phyloP scores from a whole-genome alignment of 2,113 vertebrate species.

The Propithecus coquereli region DNA sequence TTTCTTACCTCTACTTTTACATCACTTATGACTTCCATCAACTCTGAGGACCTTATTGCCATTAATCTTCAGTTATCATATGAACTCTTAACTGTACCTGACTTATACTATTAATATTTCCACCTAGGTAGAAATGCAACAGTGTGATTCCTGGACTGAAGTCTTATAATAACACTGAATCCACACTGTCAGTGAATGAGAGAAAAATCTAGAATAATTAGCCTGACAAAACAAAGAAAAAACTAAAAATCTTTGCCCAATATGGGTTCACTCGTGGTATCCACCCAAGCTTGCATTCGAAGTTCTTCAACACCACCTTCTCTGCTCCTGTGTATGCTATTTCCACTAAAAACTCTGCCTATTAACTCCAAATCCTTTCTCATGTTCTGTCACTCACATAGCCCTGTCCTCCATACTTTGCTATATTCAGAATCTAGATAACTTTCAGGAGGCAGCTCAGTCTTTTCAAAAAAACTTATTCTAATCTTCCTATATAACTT shows the following conservation, averaged over 20 bases:
- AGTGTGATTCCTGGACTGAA: background rate
- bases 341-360: background rate
- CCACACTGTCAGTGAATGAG: background rate
- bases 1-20: background rate
- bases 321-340: background rate
- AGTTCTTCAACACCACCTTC: constrained; percentile 13
- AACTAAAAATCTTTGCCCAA: background rate
- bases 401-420: background rate
- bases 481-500: background rate
- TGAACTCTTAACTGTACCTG: constrained; percentile 5
- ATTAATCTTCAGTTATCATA: constrained; percentile 16
- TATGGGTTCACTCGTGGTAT: background rate
- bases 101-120: background rate
- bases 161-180: constrained; percentile 8
- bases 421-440: constrained; percentile 26
- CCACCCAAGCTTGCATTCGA: background rate
- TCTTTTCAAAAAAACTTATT: constrained; percentile 25
- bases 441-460: constrained; percentile 15
- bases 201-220: constrained; percentile 46
- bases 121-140: background rate
- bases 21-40: background rate
- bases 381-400: background rate
- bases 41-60: background rate
- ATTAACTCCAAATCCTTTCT: background rate
- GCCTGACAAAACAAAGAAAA: constrained; percentile 8